Evolutionary conservation across 2,113 vertebrate genomes (phyloP).

Genomic region (Nettapus auritus): DNA sequence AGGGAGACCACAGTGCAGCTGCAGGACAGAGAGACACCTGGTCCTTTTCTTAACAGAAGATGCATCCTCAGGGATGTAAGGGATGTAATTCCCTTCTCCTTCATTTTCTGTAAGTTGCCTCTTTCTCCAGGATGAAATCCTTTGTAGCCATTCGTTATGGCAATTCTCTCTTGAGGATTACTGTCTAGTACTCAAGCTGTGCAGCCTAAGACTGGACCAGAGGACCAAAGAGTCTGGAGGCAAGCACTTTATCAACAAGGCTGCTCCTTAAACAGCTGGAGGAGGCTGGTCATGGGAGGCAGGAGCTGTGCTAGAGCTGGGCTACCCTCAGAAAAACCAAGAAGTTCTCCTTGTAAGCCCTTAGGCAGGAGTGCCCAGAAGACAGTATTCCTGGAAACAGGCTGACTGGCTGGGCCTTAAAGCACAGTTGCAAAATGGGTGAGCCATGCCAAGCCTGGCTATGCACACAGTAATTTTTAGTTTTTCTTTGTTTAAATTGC

Average conservation of each 20-base stretch:
- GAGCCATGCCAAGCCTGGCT: not conserved
- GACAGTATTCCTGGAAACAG: not conserved
- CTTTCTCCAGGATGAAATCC: not conserved
- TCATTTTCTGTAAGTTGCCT: not conserved
- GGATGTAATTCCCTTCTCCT: not conserved
- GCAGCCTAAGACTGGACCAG: not conserved
- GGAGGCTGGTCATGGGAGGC: not conserved
- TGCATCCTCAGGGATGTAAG: not conserved
- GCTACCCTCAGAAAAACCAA: not conserved
- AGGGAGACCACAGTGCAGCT: not conserved
- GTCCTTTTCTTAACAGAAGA: not conserved
- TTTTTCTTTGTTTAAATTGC: slow-evolving; percentile 2
- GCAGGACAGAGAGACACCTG: not conserved
- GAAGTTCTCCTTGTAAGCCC: not conserved
- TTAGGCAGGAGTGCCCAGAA: not conserved
- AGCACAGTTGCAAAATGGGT: not conserved
- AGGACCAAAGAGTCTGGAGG: not conserved
- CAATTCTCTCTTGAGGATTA: not conserved
- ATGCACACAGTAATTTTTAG: not conserved
- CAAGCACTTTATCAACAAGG: not conserved
- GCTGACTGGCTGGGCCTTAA: not conserved
- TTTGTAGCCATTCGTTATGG: not conserved
- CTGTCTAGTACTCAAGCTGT: not conserved
- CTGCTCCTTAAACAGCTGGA: not conserved
- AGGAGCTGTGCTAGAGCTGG: not conserved